phyloP scores from a whole-genome alignment of 2,113 vertebrate genomes.

The Sinosuthora webbiana region DNA sequence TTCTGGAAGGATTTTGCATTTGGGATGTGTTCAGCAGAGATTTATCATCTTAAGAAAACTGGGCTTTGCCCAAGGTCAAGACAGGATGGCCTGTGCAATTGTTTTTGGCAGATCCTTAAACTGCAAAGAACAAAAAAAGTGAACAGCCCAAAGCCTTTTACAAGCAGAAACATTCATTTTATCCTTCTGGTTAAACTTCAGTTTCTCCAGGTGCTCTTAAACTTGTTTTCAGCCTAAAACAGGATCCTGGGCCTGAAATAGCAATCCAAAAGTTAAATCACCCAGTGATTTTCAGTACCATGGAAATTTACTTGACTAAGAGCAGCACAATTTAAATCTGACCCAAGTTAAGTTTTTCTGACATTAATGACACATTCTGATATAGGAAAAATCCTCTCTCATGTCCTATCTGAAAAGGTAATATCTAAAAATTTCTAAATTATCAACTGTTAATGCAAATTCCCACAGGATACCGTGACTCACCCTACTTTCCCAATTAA shows the following conservation, averaged over 20 bases:
- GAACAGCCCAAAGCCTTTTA: not conserved
- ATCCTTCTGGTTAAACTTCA: not conserved
- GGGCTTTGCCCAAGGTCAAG: not conserved
- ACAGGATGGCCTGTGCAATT: not conserved
- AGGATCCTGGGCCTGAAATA: not conserved
- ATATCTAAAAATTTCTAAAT: not conserved
- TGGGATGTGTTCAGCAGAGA: not conserved
- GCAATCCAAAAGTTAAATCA: not conserved
- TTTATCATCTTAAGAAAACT: not conserved
- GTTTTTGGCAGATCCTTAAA: not conserved
- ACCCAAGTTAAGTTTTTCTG: not conserved
- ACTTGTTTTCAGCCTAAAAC: not conserved
- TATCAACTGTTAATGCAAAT: not conserved
- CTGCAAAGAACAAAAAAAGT: not conserved
- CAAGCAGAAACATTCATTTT: not conserved
- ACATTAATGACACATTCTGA: not conserved
- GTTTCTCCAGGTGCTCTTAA: not conserved
- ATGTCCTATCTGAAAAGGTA: not conserved
- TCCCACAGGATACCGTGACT: fast-evolving
- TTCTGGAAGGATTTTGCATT: not conserved
- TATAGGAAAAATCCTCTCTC: not conserved
- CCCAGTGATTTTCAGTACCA: not conserved
- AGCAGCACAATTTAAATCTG: not conserved
- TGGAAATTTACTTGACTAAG: not conserved
- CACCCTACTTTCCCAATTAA: not conserved